A percentile compares a stretch with the other conserved stretches of the same genome.
Conservation (phyloP, 2,888 invertebrate species). For the Apotomis capreana region DNA sequence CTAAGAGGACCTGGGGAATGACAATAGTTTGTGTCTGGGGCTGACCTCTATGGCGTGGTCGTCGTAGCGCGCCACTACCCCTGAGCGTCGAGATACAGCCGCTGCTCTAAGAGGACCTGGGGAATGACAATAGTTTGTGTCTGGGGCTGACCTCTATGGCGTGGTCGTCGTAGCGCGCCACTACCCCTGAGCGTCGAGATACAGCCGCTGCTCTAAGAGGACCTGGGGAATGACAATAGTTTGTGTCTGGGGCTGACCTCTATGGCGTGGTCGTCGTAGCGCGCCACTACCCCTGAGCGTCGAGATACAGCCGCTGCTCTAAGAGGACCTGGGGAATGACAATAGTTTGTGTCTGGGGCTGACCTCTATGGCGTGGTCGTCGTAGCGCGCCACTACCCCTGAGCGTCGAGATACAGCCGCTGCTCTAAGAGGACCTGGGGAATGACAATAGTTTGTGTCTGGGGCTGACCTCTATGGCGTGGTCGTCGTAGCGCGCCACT, state of each 20-base stretch:
- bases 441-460: slow-evolving; percentile 76
- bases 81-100: background rate
- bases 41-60: slow-evolving; percentile 5
- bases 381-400: slow-evolving; percentile 91
- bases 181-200: slow-evolving; percentile 88
- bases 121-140: too few species aligned
- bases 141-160: background rate
- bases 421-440: too few species aligned
- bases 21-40: too few species aligned
- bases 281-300: slow-evolving; percentile 95
- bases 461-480: slow-evolving; percentile 97
- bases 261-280: slow-evolving; percentile 61
- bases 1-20: too few species aligned
- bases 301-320: slow-evolving; percentile 54
- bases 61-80: slow-evolving; percentile 80
- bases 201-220: too few species aligned
- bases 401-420: slow-evolving; percentile 87
- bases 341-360: too few species aligned
- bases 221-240: slow-evolving; percentile 79
- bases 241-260: background rate
- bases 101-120: too few species aligned
- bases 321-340: slow-evolving; percentile 74
- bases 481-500: slow-evolving; percentile 95
- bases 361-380: slow-evolving; percentile 3
- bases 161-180: slow-evolving; percentile 82